Evolutionary conservation across 1,140 invertebrate species (phyloP), one percentile per base, ranked within the genome.

Genomic region (Anastrepha ludens): DNA sequence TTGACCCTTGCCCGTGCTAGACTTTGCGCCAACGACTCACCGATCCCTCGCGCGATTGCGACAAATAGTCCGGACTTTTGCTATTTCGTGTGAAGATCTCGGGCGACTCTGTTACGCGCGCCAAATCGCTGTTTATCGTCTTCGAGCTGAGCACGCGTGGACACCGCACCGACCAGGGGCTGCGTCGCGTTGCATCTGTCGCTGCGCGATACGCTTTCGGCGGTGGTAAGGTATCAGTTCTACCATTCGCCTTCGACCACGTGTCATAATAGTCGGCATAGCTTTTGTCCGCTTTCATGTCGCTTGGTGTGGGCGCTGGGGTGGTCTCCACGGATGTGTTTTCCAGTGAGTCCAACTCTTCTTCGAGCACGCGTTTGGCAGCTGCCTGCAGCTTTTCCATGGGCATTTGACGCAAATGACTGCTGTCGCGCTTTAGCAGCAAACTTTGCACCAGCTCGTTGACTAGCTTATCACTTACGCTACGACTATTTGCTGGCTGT

Each of bases 241-340:
- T 15, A 4, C 90, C 89, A 1, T 93, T 93, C 0, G 93, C 90
- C 17, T 94, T 93, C 65, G 90, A 90, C 95, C 95, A 96, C 2
- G 94, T 94, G 86, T 94, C 94, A 88, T 95, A 96, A 90, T 96
- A 96, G 20, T 94, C 92, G 86, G 94, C 94, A 60, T 95, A 95
- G 89, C 90, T 94, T 87, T 92, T 91, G 64, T 94, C 94, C 50
- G 90, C 90, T n/a, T 92, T 93, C 6, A 58, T 50, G 17, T 88
- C 87, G 88, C 93, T 92, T 9, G 94, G 93, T 5, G 94, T 92
- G 87, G 93, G 88, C 7, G 92, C 92, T 64, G 94, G 93, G 47
- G 93, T 94, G 86, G 93, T 93, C 87, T 91, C 92, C 86, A 93
- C 87, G 17, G 93, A 91, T 58, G 93, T 93, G 89, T 94, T 93